Percentiles rank a stretch among this genome's conserved stretches.
Evolutionary conservation across 1,140 invertebrate species (phyloP).

Genomic region (Micrasema minimum): DNA sequence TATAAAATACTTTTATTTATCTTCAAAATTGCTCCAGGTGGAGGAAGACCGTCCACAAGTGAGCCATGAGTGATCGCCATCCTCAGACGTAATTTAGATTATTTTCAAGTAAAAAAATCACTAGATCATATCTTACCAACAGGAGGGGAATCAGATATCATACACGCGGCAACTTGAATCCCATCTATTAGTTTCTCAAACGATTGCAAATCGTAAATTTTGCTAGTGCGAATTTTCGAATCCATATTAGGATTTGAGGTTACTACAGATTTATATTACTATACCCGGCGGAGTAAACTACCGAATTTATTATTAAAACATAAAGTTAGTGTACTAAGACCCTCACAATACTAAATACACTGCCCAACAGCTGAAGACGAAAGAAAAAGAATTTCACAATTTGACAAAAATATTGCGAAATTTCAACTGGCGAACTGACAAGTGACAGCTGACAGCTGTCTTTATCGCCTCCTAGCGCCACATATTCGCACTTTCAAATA

Average conservation of each 20-base stretch:
- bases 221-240: constrained; percentile 60
- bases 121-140: constrained; percentile 57
- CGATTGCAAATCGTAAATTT: constrained; percentile 68
- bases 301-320: not conserved
- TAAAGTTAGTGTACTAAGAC: not conserved
- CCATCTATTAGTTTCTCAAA: constrained; percentile 68
- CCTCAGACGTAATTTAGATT: no score
- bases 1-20: no score
- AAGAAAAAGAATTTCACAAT: constrained; percentile 21
- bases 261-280: constrained; percentile 5
- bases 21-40: no score
- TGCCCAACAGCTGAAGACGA: not conserved
- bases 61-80: no score
- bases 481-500: no score
- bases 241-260: constrained; percentile 55
- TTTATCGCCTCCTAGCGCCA: no score
- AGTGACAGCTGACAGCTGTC: not conserved
- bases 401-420: constrained; percentile 43
- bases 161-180: constrained; percentile 70
- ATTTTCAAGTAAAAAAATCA: no score
- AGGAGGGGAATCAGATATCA: constrained; percentile 67
- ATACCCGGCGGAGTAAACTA: not conserved
- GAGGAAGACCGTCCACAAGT: no score
- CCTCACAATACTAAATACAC: not conserved
- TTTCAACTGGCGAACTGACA: constrained; percentile 8